Conservation (phyloP, 2,888 invertebrate species). For the Nowickia ferox region DNA sequence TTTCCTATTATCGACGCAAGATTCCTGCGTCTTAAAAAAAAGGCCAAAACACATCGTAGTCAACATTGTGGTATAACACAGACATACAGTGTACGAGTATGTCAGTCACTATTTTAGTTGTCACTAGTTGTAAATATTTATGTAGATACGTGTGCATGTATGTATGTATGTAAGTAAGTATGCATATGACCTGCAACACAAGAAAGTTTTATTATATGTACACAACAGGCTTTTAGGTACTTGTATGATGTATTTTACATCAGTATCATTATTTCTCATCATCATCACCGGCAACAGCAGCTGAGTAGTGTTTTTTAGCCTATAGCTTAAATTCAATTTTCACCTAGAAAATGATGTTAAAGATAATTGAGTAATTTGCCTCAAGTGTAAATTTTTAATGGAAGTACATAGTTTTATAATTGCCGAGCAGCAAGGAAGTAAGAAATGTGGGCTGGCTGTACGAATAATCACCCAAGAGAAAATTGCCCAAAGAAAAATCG, state of each 20-base stretch:
- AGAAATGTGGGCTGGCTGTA: too few species aligned
- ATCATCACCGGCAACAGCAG: constrained; percentile 20
- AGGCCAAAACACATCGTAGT: neutral
- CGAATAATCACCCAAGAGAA: neutral
- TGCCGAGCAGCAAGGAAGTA: neutral
- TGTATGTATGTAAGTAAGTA: neutral
- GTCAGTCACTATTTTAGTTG: constrained; percentile 1
- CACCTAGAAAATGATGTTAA: constrained; percentile 66
- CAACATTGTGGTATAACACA: neutral
- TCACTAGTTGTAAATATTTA: neutral
- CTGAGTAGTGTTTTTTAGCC: neutral
- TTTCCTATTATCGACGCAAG: constrained; percentile 58
- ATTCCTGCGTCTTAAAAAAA: constrained; percentile 3
- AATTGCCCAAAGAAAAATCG: neutral
- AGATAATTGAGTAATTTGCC: constrained; percentile 70
- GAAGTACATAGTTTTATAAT: constrained; percentile 14
- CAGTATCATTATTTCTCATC: constrained; percentile 23
- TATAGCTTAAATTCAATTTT: constrained; percentile 68
- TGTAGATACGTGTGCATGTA: neutral
- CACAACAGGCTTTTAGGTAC: neutral
- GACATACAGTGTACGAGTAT: neutral
- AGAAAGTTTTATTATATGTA: constrained; percentile 23
- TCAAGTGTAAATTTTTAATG: constrained; percentile 64
- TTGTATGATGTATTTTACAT: constrained; percentile 24
- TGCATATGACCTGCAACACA: constrained; percentile 1